Conservation (phyloP, 2,797 vertebrate genomes). For the Dromococcyx pavoninus region DNA sequence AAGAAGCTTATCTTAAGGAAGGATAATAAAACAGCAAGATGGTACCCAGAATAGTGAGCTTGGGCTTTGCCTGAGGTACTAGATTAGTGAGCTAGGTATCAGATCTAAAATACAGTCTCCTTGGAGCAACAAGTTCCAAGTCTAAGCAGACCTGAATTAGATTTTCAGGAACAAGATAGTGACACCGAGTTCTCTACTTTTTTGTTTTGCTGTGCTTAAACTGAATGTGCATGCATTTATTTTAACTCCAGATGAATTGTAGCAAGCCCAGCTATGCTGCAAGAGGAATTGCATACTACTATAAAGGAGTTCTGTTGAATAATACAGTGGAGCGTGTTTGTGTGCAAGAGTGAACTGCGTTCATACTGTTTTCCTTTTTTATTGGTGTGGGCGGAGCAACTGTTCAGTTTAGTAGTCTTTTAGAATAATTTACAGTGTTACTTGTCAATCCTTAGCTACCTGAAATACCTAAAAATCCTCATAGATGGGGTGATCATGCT, state of each 20-base stretch:
- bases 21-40: constrained; percentile 63
- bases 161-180: neutral
- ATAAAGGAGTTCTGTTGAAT: neutral
- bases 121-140: constrained; percentile 29
- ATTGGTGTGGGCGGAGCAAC: constrained; percentile 18
- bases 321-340: neutral
- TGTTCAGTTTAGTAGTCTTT: neutral
- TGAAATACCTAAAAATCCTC: neutral
- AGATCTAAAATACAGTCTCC: constrained; percentile 31
- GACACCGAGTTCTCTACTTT: neutral
- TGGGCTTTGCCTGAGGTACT: constrained; percentile 60
- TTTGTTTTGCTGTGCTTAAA: neutral
- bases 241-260: neutral
- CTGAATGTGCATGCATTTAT: neutral
- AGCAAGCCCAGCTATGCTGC: neutral
- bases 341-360: neutral
- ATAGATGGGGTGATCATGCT: neutral
- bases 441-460: neutral
- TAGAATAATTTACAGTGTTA: constrained; percentile 4
- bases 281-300: neutral
- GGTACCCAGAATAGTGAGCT: constrained; percentile 50
- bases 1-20: constrained; percentile 58
- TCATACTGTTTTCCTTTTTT: neutral
- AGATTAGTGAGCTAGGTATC: constrained; percentile 46
- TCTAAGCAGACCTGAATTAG: constrained; percentile 18